Percentiles rank a stretch among this genome's conserved stretches.
Evolutionary conservation across 2,113 vertebrate genomes (phyloP).

Genomic region (Sakesphorus luctuosus): DNA sequence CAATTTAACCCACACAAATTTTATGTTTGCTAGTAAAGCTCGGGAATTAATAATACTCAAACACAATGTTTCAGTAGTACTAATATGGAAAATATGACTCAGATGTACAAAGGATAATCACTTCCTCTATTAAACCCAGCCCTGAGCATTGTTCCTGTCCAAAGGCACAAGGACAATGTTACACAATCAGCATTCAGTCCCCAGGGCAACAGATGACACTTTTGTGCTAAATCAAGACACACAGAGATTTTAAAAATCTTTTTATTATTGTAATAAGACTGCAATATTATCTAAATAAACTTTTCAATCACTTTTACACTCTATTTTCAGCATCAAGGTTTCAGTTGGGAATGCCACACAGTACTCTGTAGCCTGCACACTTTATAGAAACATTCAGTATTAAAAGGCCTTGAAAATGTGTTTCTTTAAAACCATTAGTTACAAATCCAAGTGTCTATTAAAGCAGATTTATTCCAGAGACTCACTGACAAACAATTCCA

Average conservation of each 20-base stretch:
- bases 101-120: neutral
- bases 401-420: slow-evolving; percentile 5
- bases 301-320: slow-evolving; percentile 5
- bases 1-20: neutral
- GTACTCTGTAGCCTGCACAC: neutral
- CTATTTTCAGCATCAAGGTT: neutral
- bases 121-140: neutral
- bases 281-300: slow-evolving; percentile 26
- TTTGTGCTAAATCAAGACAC: slow-evolving; percentile 1
- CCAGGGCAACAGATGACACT: neutral
- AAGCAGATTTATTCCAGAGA: neutral
- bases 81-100: neutral
- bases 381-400: neutral
- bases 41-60: neutral
- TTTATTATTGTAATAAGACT: slow-evolving; percentile 32
- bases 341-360: neutral
- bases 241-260: neutral
- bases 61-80: neutral
- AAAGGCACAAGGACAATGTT: neutral
- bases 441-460: neutral
- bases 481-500: neutral
- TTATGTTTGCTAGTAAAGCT: neutral
- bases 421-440: neutral
- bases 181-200: neutral
- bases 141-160: neutral